Percentiles rank a stretch among this genome's conserved stretches.
Conservation (phyloP, 2,888 invertebrate species). For the Stenodera caucasica region DNA sequence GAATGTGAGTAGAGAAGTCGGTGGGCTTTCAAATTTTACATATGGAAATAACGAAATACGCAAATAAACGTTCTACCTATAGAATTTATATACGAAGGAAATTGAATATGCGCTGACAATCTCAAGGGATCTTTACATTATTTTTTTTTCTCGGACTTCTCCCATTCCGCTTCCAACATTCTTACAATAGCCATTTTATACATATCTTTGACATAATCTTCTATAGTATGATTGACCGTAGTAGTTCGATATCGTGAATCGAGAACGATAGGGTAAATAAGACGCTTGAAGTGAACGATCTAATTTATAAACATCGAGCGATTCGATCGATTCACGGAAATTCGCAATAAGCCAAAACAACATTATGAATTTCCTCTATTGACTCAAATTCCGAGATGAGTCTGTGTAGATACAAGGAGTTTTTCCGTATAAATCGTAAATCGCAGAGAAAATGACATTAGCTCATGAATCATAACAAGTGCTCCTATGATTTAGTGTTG, state of each 20-base stretch:
- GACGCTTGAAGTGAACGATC: background rate
- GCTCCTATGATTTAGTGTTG: too few relatives aligned
- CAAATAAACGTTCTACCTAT: constrained; percentile 3
- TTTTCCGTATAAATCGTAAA: too few relatives aligned
- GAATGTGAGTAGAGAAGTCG: too few relatives aligned
- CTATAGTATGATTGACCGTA: constrained; percentile 12
- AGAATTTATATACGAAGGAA: constrained; percentile 3
- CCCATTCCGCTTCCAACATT: background rate
- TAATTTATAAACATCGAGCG: too few relatives aligned
- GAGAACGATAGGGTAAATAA: background rate
- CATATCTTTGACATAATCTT: constrained; percentile 6
- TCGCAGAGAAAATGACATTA: too few relatives aligned
- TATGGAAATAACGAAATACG: constrained; percentile 3
- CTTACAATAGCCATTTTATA: background rate
- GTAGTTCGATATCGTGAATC: constrained; percentile 12
- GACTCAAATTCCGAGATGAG: too few relatives aligned
- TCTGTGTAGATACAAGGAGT: too few relatives aligned
- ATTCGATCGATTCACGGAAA: background rate
- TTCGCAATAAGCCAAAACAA: too few relatives aligned
- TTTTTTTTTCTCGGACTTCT: background rate
- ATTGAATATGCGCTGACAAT: constrained; percentile 12
- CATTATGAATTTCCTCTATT: too few relatives aligned
- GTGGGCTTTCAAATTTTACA: background rate
- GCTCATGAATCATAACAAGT: too few relatives aligned
- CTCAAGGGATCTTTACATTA: constrained; percentile 1